Percentiles rank a stretch among this genome's conserved stretches.
phyloP scores from a whole-genome alignment of 2,797 vertebrate genomes.

The Morelia viridis region DNA sequence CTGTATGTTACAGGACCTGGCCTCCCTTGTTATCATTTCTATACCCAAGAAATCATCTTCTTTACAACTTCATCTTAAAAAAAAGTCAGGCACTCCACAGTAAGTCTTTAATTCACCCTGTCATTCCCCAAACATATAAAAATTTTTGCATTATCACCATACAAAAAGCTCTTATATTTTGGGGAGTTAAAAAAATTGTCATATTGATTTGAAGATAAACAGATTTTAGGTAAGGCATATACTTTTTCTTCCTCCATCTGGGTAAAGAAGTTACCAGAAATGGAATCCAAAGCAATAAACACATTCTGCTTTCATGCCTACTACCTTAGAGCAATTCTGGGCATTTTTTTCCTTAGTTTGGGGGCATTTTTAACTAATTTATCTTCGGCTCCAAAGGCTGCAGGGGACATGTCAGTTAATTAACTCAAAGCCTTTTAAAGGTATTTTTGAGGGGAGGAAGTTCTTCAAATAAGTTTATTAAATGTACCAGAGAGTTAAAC shows the following conservation, averaged over 20 bases:
- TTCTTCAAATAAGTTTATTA: background rate
- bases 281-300: background rate
- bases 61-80: background rate
- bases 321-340: background rate
- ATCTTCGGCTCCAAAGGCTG: background rate
- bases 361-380: background rate
- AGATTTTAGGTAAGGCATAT: background rate
- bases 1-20: background rate
- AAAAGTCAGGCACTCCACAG: background rate
- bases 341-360: background rate
- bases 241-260: background rate
- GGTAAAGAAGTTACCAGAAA: background rate
- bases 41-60: background rate
- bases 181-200: background rate
- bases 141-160: background rate
- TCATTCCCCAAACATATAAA: background rate
- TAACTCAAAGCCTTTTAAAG: background rate
- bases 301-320: background rate
- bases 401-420: background rate
- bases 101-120: background rate
- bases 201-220: background rate
- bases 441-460: background rate
- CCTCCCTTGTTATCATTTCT: background rate
- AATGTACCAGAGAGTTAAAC: background rate
- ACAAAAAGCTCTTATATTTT: background rate